Evolutionary conservation across 2,113 vertebrate genomes (phyloP), one percentile per base, ranked within the genome.

Genomic region (Blennius ocellaris): DNA sequence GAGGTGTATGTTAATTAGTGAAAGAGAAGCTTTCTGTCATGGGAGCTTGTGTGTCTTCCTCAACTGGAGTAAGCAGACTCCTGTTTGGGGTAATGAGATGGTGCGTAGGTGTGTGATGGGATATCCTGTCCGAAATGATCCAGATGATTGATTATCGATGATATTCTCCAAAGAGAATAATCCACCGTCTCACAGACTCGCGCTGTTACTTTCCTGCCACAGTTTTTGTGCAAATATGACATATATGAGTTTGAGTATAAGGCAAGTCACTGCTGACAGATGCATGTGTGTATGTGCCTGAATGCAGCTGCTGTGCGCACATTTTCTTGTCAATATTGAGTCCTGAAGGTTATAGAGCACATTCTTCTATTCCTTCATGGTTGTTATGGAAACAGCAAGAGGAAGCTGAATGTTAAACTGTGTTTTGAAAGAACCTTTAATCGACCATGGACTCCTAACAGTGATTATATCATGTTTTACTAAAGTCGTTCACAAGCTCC

Each of bases 311-410:
- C 21, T 30, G 21, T 30, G 21, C 65, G 43, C 38, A 64, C 43
- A 6, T 49, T 73, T 72, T 75, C 11, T 78, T 69, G 57, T 74
- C 6, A 5, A 63, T 75, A 63, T 89, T 78, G 68, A 91, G 84
- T 88, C 85, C 87, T 90, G 88, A 93, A 92, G 92, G 90, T 93
- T 94, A 88, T 84, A 73, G 83, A 90, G 85, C 87, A 75, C 70
- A 85, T 81, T 87, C 86, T 81, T 81, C 57, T 78, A 81, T 90
- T 71, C 55, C 76, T 83, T 87, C 77, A 74, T 65, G 78, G 92
- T 94, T 91, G 90, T 90, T 92, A 94, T 94, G 90, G 93, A 92
- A 94, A 94, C 93, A 89, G 89, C 81, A 88, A 90, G 80, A 87
- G 89, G 68, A 92, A 89, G 84, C 89, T 57, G 79, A 78, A 89